Evolutionary conservation across 2,888 invertebrate genomes (phyloP), one percentile per base, ranked within the genome.

Genomic region (Mesochorus sp.): DNA sequence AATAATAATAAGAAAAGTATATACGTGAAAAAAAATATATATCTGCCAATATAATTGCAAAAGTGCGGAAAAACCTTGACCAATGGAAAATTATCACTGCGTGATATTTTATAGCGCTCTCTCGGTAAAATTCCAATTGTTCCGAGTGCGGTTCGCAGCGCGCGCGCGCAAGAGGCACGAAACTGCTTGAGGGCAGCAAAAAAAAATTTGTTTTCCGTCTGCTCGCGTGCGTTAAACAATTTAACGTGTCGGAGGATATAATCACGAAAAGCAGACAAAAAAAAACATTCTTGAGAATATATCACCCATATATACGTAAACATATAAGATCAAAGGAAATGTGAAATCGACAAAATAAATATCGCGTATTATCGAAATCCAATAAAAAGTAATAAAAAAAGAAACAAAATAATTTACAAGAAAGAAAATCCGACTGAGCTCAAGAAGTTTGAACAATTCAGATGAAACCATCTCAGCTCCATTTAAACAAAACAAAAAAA

Each of bases 31-130:
- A 31, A 49, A 17, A 64, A 72, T 57, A 73, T 44, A 53, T n/a
- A 55, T 37, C 8, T 31, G 31, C 24, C 8, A 37, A 62, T 31
- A 71, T 53, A 61, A 66, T 66, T 59, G 51, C 57, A 57, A 70
- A 70, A 70, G 76, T 57, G 34, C 66, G 76, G 71, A 76, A 71
- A 76, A 71, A 59, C 64, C 64, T 71, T 71, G 71, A 59, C 44
- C 62, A 37, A n/a, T 44, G 68, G 21, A 68, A 59, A 42, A 28
- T 57, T 44, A 55, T 70, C 28, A 39, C 53, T 49, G 24, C 5
- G 26, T 6, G 12, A 17, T 34, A 59, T 53, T 71, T 61, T 44
- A 66, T 28, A n/a, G 42, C 34, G n/a, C n/a, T n/a, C 42, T 24
- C 26, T 39, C 19, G 51, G 31, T 26, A 51, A 21, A 53, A 21